Evolutionary conservation across 2,797 vertebrate species (phyloP), one percentile per base, ranked within the genome.

Genomic region (Ispidina picta): DNA sequence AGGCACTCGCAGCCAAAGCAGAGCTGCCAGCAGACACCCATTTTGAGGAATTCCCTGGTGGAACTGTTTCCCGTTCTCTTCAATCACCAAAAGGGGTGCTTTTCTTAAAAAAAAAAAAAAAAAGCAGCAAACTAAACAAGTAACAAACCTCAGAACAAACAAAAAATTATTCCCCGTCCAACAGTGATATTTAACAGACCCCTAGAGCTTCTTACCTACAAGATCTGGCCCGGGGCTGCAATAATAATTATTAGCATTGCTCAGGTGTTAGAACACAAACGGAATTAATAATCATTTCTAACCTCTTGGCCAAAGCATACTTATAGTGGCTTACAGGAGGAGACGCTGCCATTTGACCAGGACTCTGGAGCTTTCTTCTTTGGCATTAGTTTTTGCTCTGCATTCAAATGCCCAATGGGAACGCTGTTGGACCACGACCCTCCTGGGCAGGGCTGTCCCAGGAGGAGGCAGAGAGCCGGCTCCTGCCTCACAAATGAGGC

Each of bases 291-390:
- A 22, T 20, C 9, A 10, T 75, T 83, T 88, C 91, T 76, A 56
- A 46, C 60, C 91, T 82, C 91, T 44, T 89, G 91, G 80, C 80
- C 83, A 84, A 49, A 79, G 83, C 83, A 46, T 9, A 35, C 77
- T 60, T 35, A 52, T 11, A 82, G 85, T n/a, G 64, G 56, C 82
- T 66, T 10, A 15, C 3, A 2, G 82, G 22, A 15, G 3, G 62
- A 39, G 37, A n/a, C 0, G 0, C 43, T 58, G 60, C 55, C 0
- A 0, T 5, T 15, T 1, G 29, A 6, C 2, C 35, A 66, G 28
- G 14, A 44, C 37, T 28, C 4, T 0, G 33, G 28, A 43, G 1
- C 11, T 25, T 13, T 48, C 6, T 9, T 12, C 33, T 43, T 39
- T 0, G 5, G 20, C 4, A 2, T 60, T 12, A 2, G 11, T 3